Evolutionary conservation across 2,797 vertebrate genomes (phyloP), one percentile per base, ranked within the genome.

Genomic region (Phoeniculus purpureus): DNA sequence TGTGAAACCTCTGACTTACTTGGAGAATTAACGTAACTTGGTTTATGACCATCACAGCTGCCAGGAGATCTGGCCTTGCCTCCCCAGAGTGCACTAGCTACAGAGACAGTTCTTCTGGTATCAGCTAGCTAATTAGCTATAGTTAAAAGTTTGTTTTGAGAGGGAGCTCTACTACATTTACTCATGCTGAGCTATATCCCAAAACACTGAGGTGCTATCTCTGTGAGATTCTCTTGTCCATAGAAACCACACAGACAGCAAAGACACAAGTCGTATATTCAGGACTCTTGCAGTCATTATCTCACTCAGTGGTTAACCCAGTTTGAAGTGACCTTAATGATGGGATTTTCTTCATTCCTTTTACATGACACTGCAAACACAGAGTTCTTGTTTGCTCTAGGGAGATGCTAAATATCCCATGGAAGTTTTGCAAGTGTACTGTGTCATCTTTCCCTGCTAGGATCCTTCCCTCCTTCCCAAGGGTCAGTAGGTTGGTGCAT

Each of bases 341-440:
- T 51, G 70, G 37, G 52, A 89, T 94, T 93, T 78, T 96, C 73
- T 87, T 95, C 88, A 85, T 94, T 96, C 84, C 73, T 92, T 87
- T 89, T 16, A 55, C 68, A 92, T 89, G 92, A 96, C 56, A 37
- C 56, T 73, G 62, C 70, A 89, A 92, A 83, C 76, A 89, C 27
- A 55, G 67, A 92, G 79, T 82, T 96, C 88, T 75, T 94, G 93
- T 76, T 91, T 95, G 81, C 61, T 88, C 72, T 21, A 34, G 50
- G 43, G 64, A 48, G 29, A 73, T 1, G 3, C 58, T 48, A 43
- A 77, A 66, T 47, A 87, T 91, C 48, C 62, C 81, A 75, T 0
- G 0, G 29, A 27, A 94, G 26, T 85, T 92, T 68, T 66, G 25
- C 45, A 56, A 89, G 20, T 6, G 17, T 27, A 26, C 59, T 48